phyloP scores from a whole-genome alignment of 2,113 vertebrate genomes.

The Lichenostomus cassidix region DNA sequence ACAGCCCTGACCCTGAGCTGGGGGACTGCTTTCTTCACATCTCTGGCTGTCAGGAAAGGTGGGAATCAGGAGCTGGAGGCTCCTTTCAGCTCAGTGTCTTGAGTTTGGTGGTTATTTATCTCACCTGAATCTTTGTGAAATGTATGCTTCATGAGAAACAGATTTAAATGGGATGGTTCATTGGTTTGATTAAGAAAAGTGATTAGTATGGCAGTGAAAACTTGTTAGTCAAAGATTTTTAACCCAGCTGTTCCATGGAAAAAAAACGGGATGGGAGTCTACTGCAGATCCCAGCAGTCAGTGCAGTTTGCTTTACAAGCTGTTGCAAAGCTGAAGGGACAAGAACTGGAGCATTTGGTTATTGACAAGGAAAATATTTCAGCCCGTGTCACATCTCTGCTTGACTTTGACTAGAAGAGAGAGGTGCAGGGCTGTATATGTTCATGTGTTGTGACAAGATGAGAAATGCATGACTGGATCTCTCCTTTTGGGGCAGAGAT shows the following conservation, averaged over 20 bases:
- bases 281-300: background rate
- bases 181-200: slow-evolving; percentile 30
- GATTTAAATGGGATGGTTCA: slow-evolving; percentile 27
- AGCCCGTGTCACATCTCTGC: background rate
- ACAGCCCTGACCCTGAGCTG: background rate
- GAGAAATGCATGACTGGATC: background rate
- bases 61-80: background rate
- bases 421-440: background rate
- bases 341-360: background rate
- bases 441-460: background rate
- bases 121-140: background rate
- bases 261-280: background rate
- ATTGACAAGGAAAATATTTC: background rate
- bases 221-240: slow-evolving; percentile 45
- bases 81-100: background rate
- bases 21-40: background rate
- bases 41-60: background rate
- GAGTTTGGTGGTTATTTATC: background rate
- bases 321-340: background rate
- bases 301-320: background rate
- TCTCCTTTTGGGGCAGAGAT: background rate
- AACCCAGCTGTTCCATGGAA: slow-evolving; percentile 7
- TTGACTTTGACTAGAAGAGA: background rate
- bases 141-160: background rate
- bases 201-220: slow-evolving; percentile 11